Conservation (phyloP, 2,888 invertebrate species). For the Timema podura region DNA sequence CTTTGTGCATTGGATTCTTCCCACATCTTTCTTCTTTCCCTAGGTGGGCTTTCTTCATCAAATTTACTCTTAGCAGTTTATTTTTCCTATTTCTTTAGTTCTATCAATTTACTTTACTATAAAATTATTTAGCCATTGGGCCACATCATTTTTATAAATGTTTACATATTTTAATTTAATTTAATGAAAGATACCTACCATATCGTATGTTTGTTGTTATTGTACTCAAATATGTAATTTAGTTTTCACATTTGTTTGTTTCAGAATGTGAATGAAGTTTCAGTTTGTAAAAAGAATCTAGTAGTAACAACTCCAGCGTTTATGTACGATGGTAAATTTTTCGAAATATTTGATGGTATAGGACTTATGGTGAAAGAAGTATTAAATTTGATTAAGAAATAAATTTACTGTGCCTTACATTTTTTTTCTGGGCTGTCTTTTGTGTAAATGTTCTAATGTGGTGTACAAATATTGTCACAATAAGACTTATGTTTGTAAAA, state of each 20-base stretch:
- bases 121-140: no score
- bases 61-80: no score
- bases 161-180: no score
- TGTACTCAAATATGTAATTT: no score
- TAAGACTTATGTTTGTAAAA: background rate
- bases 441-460: background rate
- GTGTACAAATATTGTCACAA: slow-evolving; percentile 11
- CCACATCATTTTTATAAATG: no score
- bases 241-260: slow-evolving; percentile 23
- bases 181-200: no score
- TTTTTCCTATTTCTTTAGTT: no score
- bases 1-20: no score
- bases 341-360: slow-evolving; percentile 50
- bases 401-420: slow-evolving; percentile 1
- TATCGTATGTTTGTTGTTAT: no score
- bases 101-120: no score
- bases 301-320: slow-evolving; percentile 55
- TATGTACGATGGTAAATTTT: slow-evolving; percentile 50
- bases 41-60: no score
- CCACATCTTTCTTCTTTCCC: no score
- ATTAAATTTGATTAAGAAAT: slow-evolving; percentile 22
- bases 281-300: slow-evolving; percentile 47
- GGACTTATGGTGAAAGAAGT: slow-evolving; percentile 46
- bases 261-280: slow-evolving; percentile 44
- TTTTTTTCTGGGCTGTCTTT: background rate